Percentiles rank a stretch among this genome's conserved stretches.
phyloP scores from a whole-genome alignment of 2,888 invertebrate genomes.

The Orthosia gothica region DNA sequence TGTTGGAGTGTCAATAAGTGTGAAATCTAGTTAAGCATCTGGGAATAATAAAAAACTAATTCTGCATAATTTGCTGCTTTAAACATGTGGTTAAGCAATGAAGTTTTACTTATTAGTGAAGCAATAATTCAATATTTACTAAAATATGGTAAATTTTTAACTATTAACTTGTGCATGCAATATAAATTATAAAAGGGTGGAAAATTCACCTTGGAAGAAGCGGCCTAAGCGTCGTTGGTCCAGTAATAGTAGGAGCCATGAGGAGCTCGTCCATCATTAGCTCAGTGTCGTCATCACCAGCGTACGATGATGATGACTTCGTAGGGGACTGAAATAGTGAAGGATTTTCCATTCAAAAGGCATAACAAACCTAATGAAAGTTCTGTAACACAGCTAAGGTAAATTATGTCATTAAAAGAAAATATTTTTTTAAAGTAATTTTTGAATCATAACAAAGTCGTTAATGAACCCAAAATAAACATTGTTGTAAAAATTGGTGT shows the following conservation, averaged over 20 bases:
- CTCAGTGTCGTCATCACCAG: slow-evolving; percentile 95
- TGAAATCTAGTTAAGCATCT: slow-evolving; percentile 21
- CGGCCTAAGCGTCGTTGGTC: slow-evolving; percentile 93
- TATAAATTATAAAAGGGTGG: neutral
- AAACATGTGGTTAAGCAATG: slow-evolving; percentile 20
- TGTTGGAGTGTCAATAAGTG: slow-evolving; percentile 4
- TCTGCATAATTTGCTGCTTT: slow-evolving; percentile 7
- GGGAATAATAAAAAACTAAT: slow-evolving; percentile 2
- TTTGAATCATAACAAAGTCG: too few relatives aligned
- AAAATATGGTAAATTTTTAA: neutral
- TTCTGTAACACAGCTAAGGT: neutral
- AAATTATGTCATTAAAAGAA: too few relatives aligned
- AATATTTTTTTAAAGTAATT: too few relatives aligned
- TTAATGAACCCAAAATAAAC: too few relatives aligned
- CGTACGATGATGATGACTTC: slow-evolving; percentile 93
- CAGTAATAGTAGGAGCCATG: slow-evolving; percentile 95
- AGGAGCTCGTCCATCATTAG: slow-evolving; percentile 96
- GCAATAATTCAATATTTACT: neutral
- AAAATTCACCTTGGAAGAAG: slow-evolving; percentile 92
- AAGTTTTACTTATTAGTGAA: neutral
- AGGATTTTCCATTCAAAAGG: slow-evolving; percentile 75
- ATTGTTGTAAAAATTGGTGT: too few relatives aligned
- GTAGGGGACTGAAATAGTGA: slow-evolving; percentile 91
- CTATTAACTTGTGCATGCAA: slow-evolving; percentile 12
- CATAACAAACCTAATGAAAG: slow-evolving; percentile 54